Evolutionary conservation across 2,797 vertebrate species (phyloP).

Genomic region (Sebastes flavidus): DNA sequence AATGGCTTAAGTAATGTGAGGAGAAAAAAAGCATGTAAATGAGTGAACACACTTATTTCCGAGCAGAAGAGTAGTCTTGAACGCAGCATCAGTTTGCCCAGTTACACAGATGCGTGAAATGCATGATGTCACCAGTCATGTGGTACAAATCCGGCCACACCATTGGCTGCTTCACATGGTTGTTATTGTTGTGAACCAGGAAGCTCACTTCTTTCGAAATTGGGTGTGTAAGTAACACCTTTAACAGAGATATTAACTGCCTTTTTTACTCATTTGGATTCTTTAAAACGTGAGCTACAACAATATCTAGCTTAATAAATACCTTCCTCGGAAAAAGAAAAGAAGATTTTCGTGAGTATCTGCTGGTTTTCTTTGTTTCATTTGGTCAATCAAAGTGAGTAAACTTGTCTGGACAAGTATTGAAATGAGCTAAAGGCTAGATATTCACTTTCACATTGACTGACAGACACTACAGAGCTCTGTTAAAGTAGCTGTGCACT

Average conservation of each 20-base stretch:
- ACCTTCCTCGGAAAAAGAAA: neutral
- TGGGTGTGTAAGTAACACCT: constrained; percentile 34
- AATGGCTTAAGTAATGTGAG: accelerated
- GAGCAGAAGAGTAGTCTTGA: accelerated
- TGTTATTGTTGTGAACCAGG: constrained; percentile 74
- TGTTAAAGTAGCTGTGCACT: neutral
- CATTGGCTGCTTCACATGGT: constrained; percentile 69
- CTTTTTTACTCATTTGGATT: neutral
- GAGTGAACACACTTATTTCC: accelerated
- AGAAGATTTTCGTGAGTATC: constrained; percentile 41
- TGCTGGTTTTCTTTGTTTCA: constrained; percentile 66
- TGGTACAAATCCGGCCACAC: constrained; percentile 31
- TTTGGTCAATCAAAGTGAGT: neutral
- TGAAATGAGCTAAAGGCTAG: neutral
- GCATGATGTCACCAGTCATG: constrained; percentile 60
- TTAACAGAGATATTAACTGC: neutral
- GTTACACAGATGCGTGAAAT: constrained; percentile 56
- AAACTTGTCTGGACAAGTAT: constrained; percentile 56
- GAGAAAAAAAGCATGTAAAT: accelerated
- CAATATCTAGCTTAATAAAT: neutral
- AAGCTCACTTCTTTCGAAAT: constrained; percentile 47
- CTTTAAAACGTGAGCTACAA: neutral
- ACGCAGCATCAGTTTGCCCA: constrained; percentile 64
- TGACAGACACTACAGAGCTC: neutral
- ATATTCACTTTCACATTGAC: neutral